Conservation (phyloP, 2,888 invertebrate species). For the Aproaerema taeniolella region DNA sequence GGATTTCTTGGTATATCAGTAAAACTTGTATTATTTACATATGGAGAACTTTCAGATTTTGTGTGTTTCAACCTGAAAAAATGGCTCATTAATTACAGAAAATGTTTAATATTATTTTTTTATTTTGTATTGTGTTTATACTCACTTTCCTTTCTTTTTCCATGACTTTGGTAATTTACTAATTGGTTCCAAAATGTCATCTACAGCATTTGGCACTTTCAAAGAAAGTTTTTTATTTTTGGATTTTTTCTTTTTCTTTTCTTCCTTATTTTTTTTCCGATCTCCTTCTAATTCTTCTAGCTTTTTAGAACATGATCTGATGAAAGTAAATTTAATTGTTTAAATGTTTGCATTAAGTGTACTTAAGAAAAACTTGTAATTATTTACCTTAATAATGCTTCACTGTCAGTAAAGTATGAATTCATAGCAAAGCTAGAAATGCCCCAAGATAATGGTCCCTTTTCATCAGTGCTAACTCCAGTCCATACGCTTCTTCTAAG, state of each 20-base stretch:
- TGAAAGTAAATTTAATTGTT: slow-evolving; percentile 1
- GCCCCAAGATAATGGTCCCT: slow-evolving; percentile 82
- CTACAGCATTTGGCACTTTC: slow-evolving; percentile 60
- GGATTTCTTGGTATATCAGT: slow-evolving; percentile 61
- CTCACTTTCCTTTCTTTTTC: slow-evolving; percentile 73
- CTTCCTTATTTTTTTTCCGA: slow-evolving; percentile 53
- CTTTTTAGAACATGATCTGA: slow-evolving; percentile 82
- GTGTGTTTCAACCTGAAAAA: slow-evolving; percentile 60
- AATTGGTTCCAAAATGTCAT: slow-evolving; percentile 53
- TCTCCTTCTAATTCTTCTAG: slow-evolving; percentile 70
- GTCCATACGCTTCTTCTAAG: slow-evolving; percentile 87
- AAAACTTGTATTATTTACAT: slow-evolving; percentile 60
- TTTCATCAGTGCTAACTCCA: slow-evolving; percentile 72
- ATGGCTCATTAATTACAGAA: slow-evolving; percentile 1
- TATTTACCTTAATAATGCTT: slow-evolving; percentile 77
- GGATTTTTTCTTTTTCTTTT: slow-evolving; percentile 67
- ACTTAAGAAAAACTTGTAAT: too few relatives aligned
- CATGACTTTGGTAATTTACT: slow-evolving; percentile 52
- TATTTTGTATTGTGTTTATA: slow-evolving; percentile 14
- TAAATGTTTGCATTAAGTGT: too few relatives aligned
- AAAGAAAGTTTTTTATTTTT: slow-evolving; percentile 60
- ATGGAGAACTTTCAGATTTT: slow-evolving; percentile 53
- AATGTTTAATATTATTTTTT: background rate
- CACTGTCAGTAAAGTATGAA: slow-evolving; percentile 74
- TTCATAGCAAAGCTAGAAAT: slow-evolving; percentile 76